Conservation (phyloP, 2,113 vertebrate genomes). For the human region GRCh38 chr14:29109001-29109500, state of each 20-base stretch:
- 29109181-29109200: too few species aligned
- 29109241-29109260: neutral
- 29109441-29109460: neutral
- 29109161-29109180: too few species aligned
- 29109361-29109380: neutral
- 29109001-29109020: too few species aligned
- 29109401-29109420: neutral
- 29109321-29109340: neutral
- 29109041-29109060: too few species aligned
- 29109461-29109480: neutral
- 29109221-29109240: neutral
- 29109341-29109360: neutral
- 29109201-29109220: too few species aligned
- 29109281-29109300: neutral
- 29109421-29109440: neutral
- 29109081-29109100: too few species aligned
- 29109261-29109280: neutral
- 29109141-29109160: fast-evolving
- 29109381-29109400: neutral
- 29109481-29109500: neutral
- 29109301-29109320: neutral
- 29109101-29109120: too few species aligned
- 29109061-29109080: too few species aligned
- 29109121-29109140: too few species aligned
- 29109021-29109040: too few species aligned